Conservation (phyloP, 2,113 vertebrate species). For the Hydrochoerus hydrochaeris region DNA sequence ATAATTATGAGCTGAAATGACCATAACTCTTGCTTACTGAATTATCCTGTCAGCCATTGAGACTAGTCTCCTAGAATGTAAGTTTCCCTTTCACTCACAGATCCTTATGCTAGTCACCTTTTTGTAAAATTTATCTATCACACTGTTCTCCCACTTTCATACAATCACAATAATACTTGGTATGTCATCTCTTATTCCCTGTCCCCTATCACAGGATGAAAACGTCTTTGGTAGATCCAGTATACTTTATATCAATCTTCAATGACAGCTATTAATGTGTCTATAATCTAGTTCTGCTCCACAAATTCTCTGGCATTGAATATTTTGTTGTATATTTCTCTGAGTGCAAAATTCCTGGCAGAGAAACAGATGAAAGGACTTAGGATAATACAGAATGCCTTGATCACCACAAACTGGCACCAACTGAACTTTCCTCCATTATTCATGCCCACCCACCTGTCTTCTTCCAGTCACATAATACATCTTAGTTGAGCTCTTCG, state of each 20-base stretch:
- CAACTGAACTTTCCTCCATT: neutral
- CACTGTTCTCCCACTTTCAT: neutral
- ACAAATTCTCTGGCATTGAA: neutral
- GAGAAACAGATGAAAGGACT: neutral
- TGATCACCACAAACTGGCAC: neutral
- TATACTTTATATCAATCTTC: neutral
- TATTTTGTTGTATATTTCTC: neutral
- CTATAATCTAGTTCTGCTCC: neutral
- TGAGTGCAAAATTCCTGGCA: neutral
- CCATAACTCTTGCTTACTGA: neutral
- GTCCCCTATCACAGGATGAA: neutral
- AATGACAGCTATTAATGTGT: neutral
- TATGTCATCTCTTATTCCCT: neutral
- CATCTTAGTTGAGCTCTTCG: neutral
- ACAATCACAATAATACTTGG: neutral
- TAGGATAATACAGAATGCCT: neutral
- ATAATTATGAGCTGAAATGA: neutral
- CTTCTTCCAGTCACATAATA: neutral
- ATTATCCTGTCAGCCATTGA: neutral
- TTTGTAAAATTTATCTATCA: slow-evolving; percentile 15
- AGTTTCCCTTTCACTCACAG: neutral
- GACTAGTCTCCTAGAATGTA: neutral
- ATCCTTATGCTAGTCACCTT: neutral
- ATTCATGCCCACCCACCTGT: neutral
- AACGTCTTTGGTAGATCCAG: neutral